Evolutionary conservation across 23 tunicate species (phyloP).

Genomic region (Styela plicata): DNA sequence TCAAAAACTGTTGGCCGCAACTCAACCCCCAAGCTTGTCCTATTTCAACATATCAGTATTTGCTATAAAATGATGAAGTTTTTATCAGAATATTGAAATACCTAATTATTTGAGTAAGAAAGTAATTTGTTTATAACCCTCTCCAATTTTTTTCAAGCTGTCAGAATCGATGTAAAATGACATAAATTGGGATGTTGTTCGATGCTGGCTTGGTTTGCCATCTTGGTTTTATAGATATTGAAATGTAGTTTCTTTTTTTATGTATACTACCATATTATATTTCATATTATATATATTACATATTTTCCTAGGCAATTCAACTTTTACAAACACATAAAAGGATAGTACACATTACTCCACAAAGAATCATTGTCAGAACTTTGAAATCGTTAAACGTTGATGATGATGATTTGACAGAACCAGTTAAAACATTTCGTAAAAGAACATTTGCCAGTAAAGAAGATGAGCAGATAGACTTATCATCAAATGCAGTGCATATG

Average conservation of each 20-base stretch:
- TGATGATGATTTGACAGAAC: not conserved
- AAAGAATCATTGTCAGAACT: constrained; percentile 3
- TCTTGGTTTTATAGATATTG: no score
- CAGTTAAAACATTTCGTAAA: constrained; percentile 13
- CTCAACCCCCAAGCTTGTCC: no score
- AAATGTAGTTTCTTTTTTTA: not conserved
- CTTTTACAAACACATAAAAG: not conserved
- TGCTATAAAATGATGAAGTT: no score
- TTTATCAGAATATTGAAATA: no score
- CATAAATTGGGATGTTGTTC: no score
- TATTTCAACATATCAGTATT: no score
- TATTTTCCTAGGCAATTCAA: not conserved
- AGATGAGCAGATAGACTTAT: not conserved
- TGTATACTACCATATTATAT: not conserved
- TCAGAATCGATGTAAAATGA: no score
- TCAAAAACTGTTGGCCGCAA: no score
- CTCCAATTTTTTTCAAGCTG: no score
- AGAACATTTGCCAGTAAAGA: constrained; percentile 3
- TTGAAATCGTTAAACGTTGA: not conserved
- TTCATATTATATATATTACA: not conserved
- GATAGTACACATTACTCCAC: constrained; percentile 7
- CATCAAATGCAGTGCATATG: not conserved
- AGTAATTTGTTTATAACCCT: no score
- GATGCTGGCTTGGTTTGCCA: no score
- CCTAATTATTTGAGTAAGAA: no score